These are phyloP conservation scores for Cotesia vestalis DNA, from an alignment of 1,140 invertebrate genomes.

Conservation along the genomic window DNA sequence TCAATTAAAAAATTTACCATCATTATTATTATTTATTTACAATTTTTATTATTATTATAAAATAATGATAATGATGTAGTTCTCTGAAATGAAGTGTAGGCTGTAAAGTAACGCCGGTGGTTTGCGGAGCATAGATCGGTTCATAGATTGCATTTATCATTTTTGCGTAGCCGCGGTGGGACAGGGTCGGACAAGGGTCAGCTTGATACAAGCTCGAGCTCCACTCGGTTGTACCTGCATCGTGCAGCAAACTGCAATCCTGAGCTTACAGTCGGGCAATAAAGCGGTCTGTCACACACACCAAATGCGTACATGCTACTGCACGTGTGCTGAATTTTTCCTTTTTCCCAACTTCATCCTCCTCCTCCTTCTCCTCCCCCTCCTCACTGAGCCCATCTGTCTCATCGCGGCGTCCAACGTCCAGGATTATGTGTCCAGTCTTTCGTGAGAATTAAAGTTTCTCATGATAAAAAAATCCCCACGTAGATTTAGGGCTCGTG, in stretches of 20 bases:
- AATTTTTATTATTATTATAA: no score
- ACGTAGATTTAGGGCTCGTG: conserved; percentile 14
- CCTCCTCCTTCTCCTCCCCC: no score
- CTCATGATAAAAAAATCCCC: conserved; percentile 27
- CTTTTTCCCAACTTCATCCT: neutral
- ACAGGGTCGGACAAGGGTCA: conserved; percentile 41
- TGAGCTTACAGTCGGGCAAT: conserved; percentile 31
- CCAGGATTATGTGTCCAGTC: conserved; percentile 13
- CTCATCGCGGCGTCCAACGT: neutral
- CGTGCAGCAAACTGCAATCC: no score
- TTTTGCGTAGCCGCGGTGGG: conserved; percentile 38
- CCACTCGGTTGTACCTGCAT: neutral
- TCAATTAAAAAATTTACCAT: no score
- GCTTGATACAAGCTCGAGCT: conserved; percentile 40
- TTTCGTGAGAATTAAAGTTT: conserved; percentile 36
- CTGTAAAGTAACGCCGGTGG: neutral
- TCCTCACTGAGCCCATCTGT: neutral
- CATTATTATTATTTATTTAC: no score
- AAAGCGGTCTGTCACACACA: conserved; percentile 41
- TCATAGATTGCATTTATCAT: conserved; percentile 42
- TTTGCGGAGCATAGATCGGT: conserved; percentile 39
- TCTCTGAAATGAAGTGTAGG: no score
- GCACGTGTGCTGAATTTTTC: conserved; percentile 31
- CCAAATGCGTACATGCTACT: conserved; percentile 32
- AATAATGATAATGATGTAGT: no score